Conservation (phyloP, 2,888 invertebrate species). For the Tromatobia lineatoria region DNA sequence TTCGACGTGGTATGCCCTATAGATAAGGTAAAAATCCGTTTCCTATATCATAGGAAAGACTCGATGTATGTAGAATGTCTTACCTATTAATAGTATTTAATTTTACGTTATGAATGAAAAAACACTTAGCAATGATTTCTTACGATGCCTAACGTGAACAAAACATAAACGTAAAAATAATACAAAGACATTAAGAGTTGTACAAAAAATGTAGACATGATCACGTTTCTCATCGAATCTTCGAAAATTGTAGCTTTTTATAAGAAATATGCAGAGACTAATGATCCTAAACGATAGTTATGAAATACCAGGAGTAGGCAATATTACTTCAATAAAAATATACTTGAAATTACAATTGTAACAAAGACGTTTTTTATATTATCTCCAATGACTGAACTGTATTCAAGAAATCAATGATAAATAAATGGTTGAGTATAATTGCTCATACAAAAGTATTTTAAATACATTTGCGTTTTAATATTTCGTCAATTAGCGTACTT, state of each 20-base stretch:
- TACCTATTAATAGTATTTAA: constrained; percentile 21
- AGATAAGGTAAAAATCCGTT: constrained; percentile 9
- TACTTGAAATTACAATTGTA: neutral
- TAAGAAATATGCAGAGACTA: neutral
- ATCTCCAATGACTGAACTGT: neutral
- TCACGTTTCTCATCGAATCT: neutral
- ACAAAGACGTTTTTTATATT: neutral
- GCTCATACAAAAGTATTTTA: no score
- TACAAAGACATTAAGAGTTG: neutral
- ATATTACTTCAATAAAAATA: no score
- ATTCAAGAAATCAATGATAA: neutral
- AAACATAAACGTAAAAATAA: neutral
- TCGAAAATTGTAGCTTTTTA: neutral
- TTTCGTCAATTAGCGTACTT: no score
- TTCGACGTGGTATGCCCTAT: neutral
- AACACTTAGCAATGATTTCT: neutral
- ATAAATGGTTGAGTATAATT: no score
- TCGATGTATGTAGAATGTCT: neutral
- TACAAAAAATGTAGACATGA: neutral
- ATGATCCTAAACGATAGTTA: neutral
- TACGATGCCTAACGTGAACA: neutral
- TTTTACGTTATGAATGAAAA: neutral
- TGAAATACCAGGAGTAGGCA: neutral
- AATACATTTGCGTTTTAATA: no score
- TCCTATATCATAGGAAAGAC: neutral